These are phyloP conservation scores for Pristionchus fissidentatus DNA, from an alignment of 2,888 invertebrate genomes.

Conservation along the genomic window DNA sequence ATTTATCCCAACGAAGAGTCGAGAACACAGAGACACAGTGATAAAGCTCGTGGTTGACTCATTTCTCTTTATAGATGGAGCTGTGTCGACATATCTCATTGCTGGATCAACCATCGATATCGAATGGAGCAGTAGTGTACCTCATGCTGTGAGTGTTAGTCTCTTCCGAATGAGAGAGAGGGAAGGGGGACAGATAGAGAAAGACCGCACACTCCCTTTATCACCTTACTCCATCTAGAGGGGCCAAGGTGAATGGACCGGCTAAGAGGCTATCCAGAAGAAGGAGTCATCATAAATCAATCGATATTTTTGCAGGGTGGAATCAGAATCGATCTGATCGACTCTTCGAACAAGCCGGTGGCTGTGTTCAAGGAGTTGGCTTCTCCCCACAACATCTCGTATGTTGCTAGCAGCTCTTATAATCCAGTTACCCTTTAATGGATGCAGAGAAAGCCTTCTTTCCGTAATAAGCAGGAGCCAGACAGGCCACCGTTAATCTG, in stretches of 20 bases:
- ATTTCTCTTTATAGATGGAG: slow-evolving; percentile 27
- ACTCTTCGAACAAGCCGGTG: slow-evolving; percentile 87
- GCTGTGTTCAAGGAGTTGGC: slow-evolving; percentile 83
- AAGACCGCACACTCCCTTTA: not conserved
- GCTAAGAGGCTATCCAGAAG: not conserved
- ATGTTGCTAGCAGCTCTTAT: not conserved
- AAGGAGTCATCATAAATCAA: slow-evolving; percentile 7
- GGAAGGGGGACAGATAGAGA: not conserved
- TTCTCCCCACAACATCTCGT: slow-evolving; percentile 63
- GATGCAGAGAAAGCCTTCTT: not conserved
- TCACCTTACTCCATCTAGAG: not conserved
- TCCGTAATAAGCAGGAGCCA: slow-evolving; percentile 5
- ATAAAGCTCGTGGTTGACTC: slow-evolving; percentile 2
- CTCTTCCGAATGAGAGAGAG: not conserved
- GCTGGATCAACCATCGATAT: slow-evolving; percentile 89
- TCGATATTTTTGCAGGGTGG: slow-evolving; percentile 84
- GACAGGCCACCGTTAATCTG: not conserved
- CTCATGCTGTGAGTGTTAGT: slow-evolving; percentile 86
- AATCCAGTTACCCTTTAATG: slow-evolving; percentile 20
- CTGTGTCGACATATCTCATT: slow-evolving; percentile 69
- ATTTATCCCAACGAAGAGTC: not conserved
- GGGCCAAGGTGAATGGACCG: slow-evolving; percentile 7
- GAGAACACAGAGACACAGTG: slow-evolving; percentile 4
- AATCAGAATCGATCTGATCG: slow-evolving; percentile 89
- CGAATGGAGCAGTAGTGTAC: slow-evolving; percentile 93